These are phyloP conservation scores for Epinephelus fuscoguttatus DNA, from an alignment of 2,113 vertebrate genomes.

Conservation along the genomic window DNA sequence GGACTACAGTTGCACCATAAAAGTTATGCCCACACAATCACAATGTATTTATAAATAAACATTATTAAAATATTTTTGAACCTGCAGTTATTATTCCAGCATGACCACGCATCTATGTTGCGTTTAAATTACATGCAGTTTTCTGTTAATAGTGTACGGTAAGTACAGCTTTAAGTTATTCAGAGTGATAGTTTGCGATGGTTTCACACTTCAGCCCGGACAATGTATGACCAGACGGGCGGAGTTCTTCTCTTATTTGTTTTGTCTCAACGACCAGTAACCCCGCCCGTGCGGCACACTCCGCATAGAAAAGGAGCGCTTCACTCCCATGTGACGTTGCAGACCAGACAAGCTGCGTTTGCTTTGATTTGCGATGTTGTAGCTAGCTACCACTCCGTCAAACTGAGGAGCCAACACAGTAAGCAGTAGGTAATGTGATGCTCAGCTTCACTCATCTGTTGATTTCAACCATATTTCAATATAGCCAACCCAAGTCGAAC, in stretches of 20 bases:
- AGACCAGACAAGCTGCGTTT: slow-evolving; percentile 11
- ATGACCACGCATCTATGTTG: neutral
- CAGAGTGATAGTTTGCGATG: neutral
- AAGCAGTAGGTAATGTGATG: slow-evolving; percentile 23
- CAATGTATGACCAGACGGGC: neutral
- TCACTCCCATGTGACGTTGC: slow-evolving; percentile 14
- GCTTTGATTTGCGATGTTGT: slow-evolving; percentile 16
- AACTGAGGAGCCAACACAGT: neutral
- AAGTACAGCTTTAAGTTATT: neutral
- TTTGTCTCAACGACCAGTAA: neutral
- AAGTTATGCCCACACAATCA: neutral
- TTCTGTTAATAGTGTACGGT: neutral
- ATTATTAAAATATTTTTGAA: neutral
- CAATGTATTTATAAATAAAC: neutral
- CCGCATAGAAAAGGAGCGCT: slow-evolving; percentile 16
- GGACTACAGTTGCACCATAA: neutral
- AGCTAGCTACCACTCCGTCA: neutral
- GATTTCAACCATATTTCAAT: neutral
- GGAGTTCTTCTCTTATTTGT: neutral
- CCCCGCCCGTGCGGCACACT: slow-evolving; percentile 38
- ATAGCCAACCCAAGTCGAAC: neutral
- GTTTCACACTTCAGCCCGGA: neutral
- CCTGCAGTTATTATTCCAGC: neutral
- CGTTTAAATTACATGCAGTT: neutral
- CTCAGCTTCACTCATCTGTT: neutral